Evolutionary conservation across 1,140 invertebrate genomes (phyloP), one percentile per base, ranked within the genome.

Genomic region (Drosophila miranda): DNA sequence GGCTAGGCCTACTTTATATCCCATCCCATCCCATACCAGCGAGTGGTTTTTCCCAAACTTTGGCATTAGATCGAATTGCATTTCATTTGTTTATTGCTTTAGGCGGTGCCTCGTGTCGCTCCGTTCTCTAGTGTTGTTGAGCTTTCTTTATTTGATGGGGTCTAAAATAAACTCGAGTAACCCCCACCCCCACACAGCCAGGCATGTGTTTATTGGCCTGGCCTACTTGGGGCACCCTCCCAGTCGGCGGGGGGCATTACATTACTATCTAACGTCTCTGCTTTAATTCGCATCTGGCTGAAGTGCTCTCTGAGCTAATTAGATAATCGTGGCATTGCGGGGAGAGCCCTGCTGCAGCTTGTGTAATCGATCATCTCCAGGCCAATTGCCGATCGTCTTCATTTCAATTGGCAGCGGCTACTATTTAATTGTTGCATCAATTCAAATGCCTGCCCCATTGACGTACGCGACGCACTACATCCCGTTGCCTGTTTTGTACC

Each of bases 381-480:
- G 21, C 23, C 13, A 28, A 58, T 68, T 70, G 67, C 8, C 8
- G 58, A 57, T 58, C 23, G 23, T 26, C 23, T 26, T 26, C 23
- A 5, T 5, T 26, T 26, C 64, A 69, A 69, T 16, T 49, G 6
- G 6, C 38, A 51, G 11, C 16, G 26, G 23, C 14, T 7, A 69
- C 45, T 42, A 68, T 54, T 23, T 14, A 49, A 67, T 67, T 66
- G 50, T 67, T 45, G n/a, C 62, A 58, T 70, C 67, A 69, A 70
- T 70, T 70, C 64, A 69, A 70, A 69, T 70, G 64, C 21, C 69
- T 68, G 28, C 26, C 52, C 46, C 51, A 57, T 70, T 70, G 64
- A 69, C 67, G 63, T 68, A 70, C 41, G 38, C 23, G 3, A 5
- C 23, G 23, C 5, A 26, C 23, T 26, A 26, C 23, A 26, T 38